Evolutionary conservation across 2,888 invertebrate genomes (phyloP).

Genomic region (Nomada lathburiana): DNA sequence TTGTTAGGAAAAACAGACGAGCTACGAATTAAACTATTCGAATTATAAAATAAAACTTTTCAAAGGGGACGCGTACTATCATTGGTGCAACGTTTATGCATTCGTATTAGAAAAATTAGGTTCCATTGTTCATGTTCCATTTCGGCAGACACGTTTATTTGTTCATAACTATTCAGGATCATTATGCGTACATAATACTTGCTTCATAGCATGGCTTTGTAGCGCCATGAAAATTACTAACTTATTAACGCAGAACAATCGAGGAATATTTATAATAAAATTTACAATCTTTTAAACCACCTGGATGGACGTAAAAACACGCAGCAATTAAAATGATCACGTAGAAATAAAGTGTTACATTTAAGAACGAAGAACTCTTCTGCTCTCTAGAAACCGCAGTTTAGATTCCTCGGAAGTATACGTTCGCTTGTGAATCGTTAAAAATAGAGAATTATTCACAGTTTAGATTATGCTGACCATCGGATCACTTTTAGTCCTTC

Average conservation of each 20-base stretch:
- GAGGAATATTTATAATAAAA: constrained; percentile 29
- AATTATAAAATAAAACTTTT: no score
- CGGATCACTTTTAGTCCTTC: neutral
- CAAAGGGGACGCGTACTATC: no score
- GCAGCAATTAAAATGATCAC: neutral
- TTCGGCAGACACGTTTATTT: neutral
- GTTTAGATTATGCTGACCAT: neutral
- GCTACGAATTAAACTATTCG: no score
- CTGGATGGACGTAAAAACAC: neutral
- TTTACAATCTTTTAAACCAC: neutral
- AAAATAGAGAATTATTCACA: constrained; percentile 31
- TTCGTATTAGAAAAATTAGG: neutral
- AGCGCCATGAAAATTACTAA: neutral
- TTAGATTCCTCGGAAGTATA: neutral
- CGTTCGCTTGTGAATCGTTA: neutral
- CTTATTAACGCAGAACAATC: neutral
- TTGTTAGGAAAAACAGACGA: no score
- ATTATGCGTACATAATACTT: neutral
- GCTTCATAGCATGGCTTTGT: neutral
- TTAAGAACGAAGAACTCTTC: neutral
- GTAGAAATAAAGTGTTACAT: neutral
- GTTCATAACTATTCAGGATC: neutral
- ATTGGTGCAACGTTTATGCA: neutral
- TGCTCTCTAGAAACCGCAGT: neutral
- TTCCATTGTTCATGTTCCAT: neutral